Percentiles rank a stretch among this genome's conserved stretches.
Conservation (phyloP, 2,888 invertebrate genomes). For the Orthosia incerta region DNA sequence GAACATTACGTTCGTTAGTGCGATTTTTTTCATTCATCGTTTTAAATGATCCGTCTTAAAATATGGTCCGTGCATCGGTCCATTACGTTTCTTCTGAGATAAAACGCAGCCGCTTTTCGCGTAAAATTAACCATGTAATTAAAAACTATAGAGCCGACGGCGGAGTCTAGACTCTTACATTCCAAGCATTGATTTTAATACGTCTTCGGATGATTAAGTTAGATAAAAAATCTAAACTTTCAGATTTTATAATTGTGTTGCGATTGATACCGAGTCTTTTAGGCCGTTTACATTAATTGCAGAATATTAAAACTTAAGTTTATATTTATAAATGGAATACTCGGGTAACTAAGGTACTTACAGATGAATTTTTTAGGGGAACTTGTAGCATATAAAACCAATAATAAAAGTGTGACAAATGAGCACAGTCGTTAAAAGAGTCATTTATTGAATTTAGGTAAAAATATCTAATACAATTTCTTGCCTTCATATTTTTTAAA, state of each 20-base stretch:
- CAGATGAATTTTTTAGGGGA: not conserved
- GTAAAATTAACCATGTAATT: constrained; percentile 65
- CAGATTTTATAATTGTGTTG: constrained; percentile 16
- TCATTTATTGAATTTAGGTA: too few relatives aligned
- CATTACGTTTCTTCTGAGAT: constrained; percentile 54
- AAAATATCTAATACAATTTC: too few relatives aligned
- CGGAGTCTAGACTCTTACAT: constrained; percentile 43
- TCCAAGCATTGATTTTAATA: constrained; percentile 48
- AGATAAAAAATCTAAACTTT: constrained; percentile 9
- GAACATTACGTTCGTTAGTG: constrained; percentile 57
- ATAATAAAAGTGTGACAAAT: too few relatives aligned
- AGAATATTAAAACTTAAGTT: not conserved
- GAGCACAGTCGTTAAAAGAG: too few relatives aligned
- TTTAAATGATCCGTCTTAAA: constrained; percentile 36
- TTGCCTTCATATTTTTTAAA: too few relatives aligned
- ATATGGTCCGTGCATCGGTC: constrained; percentile 38
- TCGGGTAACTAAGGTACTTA: not conserved
- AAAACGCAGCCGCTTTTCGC: constrained; percentile 62
- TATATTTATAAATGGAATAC: not conserved
- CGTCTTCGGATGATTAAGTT: constrained; percentile 32
- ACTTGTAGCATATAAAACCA: too few relatives aligned
- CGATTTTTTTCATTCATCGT: constrained; percentile 41
- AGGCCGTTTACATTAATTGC: not conserved
- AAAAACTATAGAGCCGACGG: constrained; percentile 56
- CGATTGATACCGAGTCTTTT: not conserved